Evolutionary conservation across 2,888 invertebrate species (phyloP).

Genomic region (Blastobasis lacticolella): DNA sequence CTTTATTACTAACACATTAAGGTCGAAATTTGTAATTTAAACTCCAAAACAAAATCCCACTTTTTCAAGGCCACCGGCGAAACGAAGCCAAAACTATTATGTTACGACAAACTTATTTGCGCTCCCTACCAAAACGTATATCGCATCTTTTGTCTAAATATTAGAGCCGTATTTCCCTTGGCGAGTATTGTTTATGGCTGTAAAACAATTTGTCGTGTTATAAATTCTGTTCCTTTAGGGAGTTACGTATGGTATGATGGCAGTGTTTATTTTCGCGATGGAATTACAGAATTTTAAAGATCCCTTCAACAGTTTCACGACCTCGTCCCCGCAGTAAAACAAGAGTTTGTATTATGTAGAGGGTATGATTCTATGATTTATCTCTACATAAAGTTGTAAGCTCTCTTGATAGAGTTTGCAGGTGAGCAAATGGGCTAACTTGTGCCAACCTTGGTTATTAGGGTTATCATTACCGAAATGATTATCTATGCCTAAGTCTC

Average conservation of each 20-base stretch:
- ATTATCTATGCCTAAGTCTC: no score
- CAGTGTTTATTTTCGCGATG: slow-evolving; percentile 3
- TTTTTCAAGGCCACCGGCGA: slow-evolving; percentile 2
- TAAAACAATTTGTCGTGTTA: neutral
- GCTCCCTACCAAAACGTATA: neutral
- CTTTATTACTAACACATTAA: neutral
- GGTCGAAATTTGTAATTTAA: neutral
- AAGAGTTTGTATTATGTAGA: no score
- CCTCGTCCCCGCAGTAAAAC: neutral
- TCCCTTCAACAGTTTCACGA: slow-evolving; percentile 1
- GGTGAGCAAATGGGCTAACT: no score
- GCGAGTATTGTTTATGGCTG: neutral
- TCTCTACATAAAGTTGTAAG: no score
- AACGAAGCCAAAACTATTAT: slow-evolving; percentile 6
- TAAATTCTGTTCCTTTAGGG: slow-evolving; percentile 3
- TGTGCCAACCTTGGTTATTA: no score
- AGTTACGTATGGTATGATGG: slow-evolving; percentile 1
- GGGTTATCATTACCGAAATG: no score
- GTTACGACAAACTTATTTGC: neutral
- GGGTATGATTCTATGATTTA: no score
- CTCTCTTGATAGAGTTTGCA: no score
- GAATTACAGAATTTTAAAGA: slow-evolving; percentile 5
- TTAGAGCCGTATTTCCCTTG: neutral
- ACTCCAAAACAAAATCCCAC: neutral
- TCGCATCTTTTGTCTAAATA: neutral